Evolutionary conservation across 2,797 vertebrate species (phyloP).

Genomic region (Decapterus maruadsi): DNA sequence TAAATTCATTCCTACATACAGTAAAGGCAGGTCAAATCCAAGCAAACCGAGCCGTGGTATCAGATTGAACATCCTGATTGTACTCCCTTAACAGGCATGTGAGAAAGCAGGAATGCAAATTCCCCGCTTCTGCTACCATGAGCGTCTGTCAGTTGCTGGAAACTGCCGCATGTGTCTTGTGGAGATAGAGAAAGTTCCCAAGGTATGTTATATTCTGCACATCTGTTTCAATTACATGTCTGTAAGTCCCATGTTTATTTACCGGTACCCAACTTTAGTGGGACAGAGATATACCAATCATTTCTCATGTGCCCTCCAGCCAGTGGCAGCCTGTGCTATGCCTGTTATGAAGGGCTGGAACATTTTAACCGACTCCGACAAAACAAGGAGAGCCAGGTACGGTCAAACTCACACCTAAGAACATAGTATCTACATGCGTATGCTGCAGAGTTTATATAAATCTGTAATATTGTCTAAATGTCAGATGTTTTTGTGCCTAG

Average conservation of each 20-base stretch:
- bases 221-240: neutral
- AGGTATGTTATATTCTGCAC: conserved; percentile 61
- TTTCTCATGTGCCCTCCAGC: conserved; percentile 79
- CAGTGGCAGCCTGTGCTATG: conserved; percentile 97
- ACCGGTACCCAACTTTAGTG: neutral
- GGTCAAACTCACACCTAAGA: neutral
- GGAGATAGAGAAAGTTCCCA: conserved; percentile 92
- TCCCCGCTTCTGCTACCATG: conserved; percentile 97
- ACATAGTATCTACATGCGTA: neutral
- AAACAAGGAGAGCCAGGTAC: conserved; percentile 95
- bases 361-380: conserved; percentile 95
- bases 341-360: conserved; percentile 99
- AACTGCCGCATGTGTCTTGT: conserved; percentile 99
- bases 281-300: neutral
- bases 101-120: conserved; percentile 96
- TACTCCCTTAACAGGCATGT: conserved; percentile 86
- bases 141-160: conserved; percentile 94
- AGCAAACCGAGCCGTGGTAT: neutral
- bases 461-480: neutral
- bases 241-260: neutral
- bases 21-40: neutral
- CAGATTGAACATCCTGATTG: conserved; percentile 7
- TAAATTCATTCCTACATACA: neutral
- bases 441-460: too few relatives aligned
- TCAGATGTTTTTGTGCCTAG: neutral